phyloP scores from a whole-genome alignment of 2,113 vertebrate genomes.

The Thunnus thynnus region DNA sequence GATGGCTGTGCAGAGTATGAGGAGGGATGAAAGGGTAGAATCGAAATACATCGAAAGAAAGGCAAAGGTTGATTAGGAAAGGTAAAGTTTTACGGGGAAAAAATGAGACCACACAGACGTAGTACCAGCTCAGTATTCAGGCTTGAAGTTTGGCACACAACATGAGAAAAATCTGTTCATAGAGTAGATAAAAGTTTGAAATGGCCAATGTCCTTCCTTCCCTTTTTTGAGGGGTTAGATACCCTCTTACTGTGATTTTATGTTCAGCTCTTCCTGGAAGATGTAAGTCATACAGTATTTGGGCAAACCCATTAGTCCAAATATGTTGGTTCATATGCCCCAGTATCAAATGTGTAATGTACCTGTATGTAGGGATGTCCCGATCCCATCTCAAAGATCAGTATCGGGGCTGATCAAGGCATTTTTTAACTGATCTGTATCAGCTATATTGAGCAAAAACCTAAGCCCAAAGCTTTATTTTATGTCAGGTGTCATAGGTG shows the following conservation, averaged over 20 bases:
- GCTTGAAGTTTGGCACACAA: not conserved
- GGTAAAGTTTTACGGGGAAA: not conserved
- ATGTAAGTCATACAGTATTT: not conserved
- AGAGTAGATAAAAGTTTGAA: not conserved
- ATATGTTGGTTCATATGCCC: not conserved
- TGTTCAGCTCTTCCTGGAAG: not conserved
- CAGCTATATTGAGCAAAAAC: too few relatives aligned
- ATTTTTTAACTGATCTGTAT: too few relatives aligned
- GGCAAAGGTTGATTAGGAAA: constrained; percentile 23
- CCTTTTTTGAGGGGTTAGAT: not conserved
- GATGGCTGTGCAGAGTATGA: constrained; percentile 40
- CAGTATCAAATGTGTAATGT: not conserved
- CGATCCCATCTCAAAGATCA: too few relatives aligned
- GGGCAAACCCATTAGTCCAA: not conserved
- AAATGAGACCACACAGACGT: not conserved
- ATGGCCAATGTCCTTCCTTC: not conserved
- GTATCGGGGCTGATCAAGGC: too few relatives aligned
- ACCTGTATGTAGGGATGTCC: too few relatives aligned
- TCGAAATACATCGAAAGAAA: not conserved
- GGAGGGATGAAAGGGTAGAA: constrained; percentile 11
- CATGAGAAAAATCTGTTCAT: not conserved
- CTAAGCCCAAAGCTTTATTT: too few relatives aligned
- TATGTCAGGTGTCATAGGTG: too few relatives aligned
- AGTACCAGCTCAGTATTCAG: too few relatives aligned
- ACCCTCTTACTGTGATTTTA: not conserved